Percentiles rank a stretch among this genome's conserved stretches.
Conservation (phyloP, 1,140 invertebrate genomes). For the Pteromalus puparum region DNA sequence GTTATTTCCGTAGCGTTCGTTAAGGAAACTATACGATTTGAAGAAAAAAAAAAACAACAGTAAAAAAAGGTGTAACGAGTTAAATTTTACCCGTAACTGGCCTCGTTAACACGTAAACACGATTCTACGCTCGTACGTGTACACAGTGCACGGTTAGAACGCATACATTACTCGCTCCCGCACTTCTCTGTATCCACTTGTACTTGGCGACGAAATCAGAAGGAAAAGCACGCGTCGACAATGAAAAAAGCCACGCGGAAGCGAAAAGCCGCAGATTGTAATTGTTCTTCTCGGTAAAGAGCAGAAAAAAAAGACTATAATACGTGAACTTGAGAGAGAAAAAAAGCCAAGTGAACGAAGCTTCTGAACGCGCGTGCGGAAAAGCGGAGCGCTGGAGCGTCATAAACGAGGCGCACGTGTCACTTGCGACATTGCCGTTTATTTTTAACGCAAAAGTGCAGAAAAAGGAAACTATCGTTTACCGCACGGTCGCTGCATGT, state of each 20-base stretch:
- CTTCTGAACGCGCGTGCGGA: not conserved
- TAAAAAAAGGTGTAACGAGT: not conserved
- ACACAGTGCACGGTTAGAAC: not conserved
- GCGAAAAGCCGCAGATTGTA: not conserved
- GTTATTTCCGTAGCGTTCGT: not conserved
- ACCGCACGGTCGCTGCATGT: not conserved
- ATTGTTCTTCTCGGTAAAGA: not conserved
- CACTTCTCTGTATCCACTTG: not conserved
- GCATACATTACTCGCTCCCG: not conserved
- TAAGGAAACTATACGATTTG: not conserved
- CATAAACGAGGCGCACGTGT: not conserved
- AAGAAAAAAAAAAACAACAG: not conserved
- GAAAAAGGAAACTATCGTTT: not conserved
- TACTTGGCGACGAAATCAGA: not conserved
- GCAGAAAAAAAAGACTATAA: not conserved
- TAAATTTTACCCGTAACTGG: conserved; percentile 27
- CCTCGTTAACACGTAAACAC: conserved; percentile 29
- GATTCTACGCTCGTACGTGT: not conserved
- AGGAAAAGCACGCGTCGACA: not conserved
- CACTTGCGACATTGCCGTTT: not conserved
- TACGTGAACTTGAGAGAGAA: not conserved
- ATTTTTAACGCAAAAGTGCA: not conserved
- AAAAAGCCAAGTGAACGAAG: not conserved
- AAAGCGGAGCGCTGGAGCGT: not conserved
- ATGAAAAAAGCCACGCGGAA: not conserved